Conservation (phyloP, 2,113 vertebrate species). For the Rhea pennata region DNA sequence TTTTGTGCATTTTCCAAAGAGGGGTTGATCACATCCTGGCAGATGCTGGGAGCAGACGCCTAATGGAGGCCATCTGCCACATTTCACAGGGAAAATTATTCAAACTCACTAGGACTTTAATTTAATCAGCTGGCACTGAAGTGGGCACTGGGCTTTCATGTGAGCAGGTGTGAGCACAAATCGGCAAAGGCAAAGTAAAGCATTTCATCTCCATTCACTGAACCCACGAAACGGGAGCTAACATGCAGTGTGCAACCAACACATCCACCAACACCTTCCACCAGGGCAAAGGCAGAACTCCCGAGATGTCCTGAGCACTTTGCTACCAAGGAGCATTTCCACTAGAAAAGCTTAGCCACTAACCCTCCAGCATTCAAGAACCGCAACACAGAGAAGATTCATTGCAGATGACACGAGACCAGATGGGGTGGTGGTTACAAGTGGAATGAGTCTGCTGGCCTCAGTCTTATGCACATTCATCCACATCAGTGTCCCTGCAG, state of each 20-base stretch:
- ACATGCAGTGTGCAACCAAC: rapidly evolving
- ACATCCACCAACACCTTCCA: rapidly evolving
- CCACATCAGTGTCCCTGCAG: background rate
- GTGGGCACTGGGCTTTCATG: slow-evolving; percentile 31
- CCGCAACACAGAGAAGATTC: rapidly evolving
- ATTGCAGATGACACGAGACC: rapidly evolving
- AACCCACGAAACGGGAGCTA: background rate
- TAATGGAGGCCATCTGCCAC: slow-evolving; percentile 70
- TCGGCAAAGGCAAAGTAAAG: background rate
- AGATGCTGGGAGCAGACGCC: slow-evolving; percentile 70
- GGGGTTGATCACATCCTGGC: slow-evolving; percentile 57
- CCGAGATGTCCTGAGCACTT: rapidly evolving
- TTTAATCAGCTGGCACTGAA: slow-evolving; percentile 64
- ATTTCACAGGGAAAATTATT: slow-evolving; percentile 59
- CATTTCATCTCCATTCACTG: background rate
- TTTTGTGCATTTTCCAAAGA: slow-evolving; percentile 31
- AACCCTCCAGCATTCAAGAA: rapidly evolving
- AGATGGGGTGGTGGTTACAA: rapidly evolving
- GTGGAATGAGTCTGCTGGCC: background rate
- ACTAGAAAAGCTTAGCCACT: background rate
- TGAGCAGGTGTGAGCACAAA: slow-evolving; percentile 44
- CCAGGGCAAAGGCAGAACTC: rapidly evolving
- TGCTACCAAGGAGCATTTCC: rapidly evolving
- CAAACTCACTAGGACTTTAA: slow-evolving; percentile 49
- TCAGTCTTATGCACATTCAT: rapidly evolving